Evolutionary conservation across 1,140 invertebrate genomes (phyloP).

Genomic region (Schlechtendalia chinensis): DNA sequence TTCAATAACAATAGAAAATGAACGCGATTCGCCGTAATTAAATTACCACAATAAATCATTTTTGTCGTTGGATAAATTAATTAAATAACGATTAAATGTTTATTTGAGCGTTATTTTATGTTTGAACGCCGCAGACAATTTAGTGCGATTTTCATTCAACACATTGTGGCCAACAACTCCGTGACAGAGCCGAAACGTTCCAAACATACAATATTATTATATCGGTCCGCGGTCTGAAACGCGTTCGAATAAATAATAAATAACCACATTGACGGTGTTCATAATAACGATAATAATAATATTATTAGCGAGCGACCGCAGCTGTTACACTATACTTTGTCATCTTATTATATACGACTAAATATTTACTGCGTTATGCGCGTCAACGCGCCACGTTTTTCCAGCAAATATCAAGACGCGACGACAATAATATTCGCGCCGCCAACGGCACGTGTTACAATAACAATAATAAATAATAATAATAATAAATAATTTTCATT

Average conservation of each 20-base stretch:
- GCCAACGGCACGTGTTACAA: constrained; percentile 23
- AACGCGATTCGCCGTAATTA: too few relatives aligned
- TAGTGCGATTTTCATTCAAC: too few relatives aligned
- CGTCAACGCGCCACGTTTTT: constrained; percentile 12
- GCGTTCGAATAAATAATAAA: constrained; percentile 35
- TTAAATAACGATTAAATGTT: too few relatives aligned
- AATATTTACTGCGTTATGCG: not conserved
- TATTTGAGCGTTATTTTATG: too few relatives aligned
- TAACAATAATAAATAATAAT: too few relatives aligned
- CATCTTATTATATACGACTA: not conserved
- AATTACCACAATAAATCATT: too few relatives aligned
- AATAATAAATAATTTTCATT: constrained; percentile 30
- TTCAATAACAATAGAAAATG: too few relatives aligned
- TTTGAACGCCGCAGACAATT: too few relatives aligned
- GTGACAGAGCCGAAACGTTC: too few relatives aligned
- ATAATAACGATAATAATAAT: constrained; percentile 40
- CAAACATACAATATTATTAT: too few relatives aligned
- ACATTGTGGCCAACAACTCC: too few relatives aligned
- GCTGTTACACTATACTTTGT: constrained; percentile 17
- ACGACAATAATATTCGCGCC: constrained; percentile 14
- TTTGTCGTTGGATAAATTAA: too few relatives aligned
- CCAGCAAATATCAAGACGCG: not conserved
- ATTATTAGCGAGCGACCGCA: constrained; percentile 17
- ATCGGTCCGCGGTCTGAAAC: not conserved
- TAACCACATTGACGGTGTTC: constrained; percentile 12